phyloP scores from a whole-genome alignment of 2,113 vertebrate species.

The Brienomyrus longianalis region DNA sequence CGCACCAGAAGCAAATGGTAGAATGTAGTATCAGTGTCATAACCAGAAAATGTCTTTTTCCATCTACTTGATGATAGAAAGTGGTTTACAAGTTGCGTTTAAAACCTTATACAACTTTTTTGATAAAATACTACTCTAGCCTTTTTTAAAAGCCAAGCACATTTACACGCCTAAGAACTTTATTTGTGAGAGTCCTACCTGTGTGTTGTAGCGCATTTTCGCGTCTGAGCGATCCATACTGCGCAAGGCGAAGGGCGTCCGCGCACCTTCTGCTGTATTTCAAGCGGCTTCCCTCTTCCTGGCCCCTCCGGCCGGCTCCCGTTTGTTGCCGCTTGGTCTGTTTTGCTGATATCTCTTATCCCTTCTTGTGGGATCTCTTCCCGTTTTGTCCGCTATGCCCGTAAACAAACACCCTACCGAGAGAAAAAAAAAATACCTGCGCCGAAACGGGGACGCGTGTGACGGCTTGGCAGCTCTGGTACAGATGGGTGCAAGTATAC shows the following conservation, averaged over 20 bases:
- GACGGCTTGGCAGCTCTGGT: background rate
- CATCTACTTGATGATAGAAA: background rate
- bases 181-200: conserved; percentile 32
- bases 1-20: background rate
- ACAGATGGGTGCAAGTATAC: background rate
- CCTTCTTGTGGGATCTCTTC: background rate
- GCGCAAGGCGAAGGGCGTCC: background rate
- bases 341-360: background rate
- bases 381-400: background rate
- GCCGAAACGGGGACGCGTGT: background rate
- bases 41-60: background rate
- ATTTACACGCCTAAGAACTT: background rate
- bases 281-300: background rate
- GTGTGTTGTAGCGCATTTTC: conserved; percentile 53
- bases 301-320: background rate
- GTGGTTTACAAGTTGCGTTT: background rate
- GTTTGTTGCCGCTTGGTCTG: background rate
- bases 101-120: background rate
- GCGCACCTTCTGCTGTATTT: background rate
- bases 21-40: background rate
- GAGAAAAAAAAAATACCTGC: background rate
- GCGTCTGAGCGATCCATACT: conserved; percentile 58
- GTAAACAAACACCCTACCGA: background rate
- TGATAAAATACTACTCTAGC: background rate
- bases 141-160: background rate